Evolutionary conservation across 2,888 invertebrate species (phyloP), one percentile per base, ranked within the genome.

Genomic region (Corbicula japonica): DNA sequence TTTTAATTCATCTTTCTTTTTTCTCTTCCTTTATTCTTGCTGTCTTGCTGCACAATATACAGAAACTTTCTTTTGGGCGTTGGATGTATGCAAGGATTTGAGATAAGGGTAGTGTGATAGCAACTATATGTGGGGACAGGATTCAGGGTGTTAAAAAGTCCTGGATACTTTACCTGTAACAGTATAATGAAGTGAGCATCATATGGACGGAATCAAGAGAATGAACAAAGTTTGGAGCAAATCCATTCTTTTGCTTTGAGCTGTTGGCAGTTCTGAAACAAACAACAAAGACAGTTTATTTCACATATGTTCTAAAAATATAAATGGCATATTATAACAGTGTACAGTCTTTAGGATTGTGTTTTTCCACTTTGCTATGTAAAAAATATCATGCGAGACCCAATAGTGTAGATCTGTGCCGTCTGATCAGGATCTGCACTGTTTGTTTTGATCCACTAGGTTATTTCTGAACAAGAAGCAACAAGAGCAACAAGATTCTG

Each of bases 151-250:
- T 2, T 21, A 38, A 44, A 32, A 10, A 3, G 15, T 28, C 8
- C 15, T 28, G 48, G 5, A 46, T 10, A 1, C 44, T 79, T 78
- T 86, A 92, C 91, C 88, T 86, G 61, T 89, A 82, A 91, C 97
- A 97, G 94, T 96, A 95, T 88, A 99, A 94, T 10, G 98, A 97
- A 1, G 99, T 99, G 83, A 99, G 95, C 99, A 99, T 99, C 99
- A 99, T 99, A 94, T 99, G 99, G 91, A 96, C 96, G 65, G 99
- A 98, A 94, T 99, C 99, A 92, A 99, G 95, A 34, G 99, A 99
- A 94, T 99, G 99, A 92, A 99, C 97, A 94, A 97, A 99, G 95
- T 99, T 99, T 0, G 99, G 99, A 23, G 99, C 98, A 94, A 99
- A 99, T 50, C 98, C 99, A 95, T 99, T 99, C 93, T 91, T 93